Conservation (phyloP, 2,888 invertebrate genomes). For the Encarsia formosa region DNA sequence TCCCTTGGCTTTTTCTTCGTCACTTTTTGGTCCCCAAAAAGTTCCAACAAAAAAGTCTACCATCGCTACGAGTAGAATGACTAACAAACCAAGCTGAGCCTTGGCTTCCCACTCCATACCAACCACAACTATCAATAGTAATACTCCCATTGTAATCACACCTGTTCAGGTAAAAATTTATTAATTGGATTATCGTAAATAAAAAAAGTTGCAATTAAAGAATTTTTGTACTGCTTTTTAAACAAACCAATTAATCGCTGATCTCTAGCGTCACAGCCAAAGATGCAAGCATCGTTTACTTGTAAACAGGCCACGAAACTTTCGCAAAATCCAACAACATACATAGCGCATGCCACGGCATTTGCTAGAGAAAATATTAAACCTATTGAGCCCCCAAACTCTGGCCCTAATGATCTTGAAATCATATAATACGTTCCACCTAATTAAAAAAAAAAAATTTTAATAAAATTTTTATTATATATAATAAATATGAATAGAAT, state of each 20-base stretch:
- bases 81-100: constrained; percentile 81
- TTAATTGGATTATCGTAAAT: neutral
- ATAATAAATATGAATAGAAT: too few relatives aligned
- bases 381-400: constrained; percentile 95
- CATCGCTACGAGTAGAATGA: constrained; percentile 81
- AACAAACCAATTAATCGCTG: constrained; percentile 45
- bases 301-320: constrained; percentile 71
- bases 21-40: constrained; percentile 74
- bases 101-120: constrained; percentile 98
- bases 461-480: too few relatives aligned
- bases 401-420: constrained; percentile 92
- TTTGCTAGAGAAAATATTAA: constrained; percentile 94
- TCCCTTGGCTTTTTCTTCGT: constrained; percentile 69
- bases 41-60: constrained; percentile 84
- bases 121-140: constrained; percentile 84
- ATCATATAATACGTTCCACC: constrained; percentile 99
- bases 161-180: constrained; percentile 11
- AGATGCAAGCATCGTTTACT: constrained; percentile 56
- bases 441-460: constrained; percentile 49
- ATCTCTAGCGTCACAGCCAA: constrained; percentile 64
- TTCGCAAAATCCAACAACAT: constrained; percentile 97
- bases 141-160: constrained; percentile 67
- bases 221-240: neutral
- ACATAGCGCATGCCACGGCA: constrained; percentile 95
- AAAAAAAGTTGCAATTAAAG: constrained; percentile 1